Evolutionary conservation across 1,140 invertebrate genomes (phyloP).

Genomic region (Solenopsis fugax): DNA sequence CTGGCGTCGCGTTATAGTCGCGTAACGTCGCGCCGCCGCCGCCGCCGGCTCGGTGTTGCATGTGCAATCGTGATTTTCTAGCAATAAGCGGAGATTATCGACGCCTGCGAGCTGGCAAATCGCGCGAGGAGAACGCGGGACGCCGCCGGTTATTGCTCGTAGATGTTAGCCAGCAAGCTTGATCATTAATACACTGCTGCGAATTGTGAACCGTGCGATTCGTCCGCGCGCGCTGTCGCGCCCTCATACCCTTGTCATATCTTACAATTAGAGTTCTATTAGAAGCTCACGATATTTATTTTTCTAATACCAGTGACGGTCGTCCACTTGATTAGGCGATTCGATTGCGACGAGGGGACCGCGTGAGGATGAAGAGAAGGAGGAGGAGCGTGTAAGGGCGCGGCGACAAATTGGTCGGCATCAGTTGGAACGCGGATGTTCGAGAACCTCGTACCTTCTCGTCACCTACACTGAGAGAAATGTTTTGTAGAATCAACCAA

Average conservation of each 20-base stretch:
- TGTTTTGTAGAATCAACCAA: too few species aligned
- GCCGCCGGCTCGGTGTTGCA: conserved; percentile 1
- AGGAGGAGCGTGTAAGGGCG: too few species aligned
- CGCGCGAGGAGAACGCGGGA: not conserved
- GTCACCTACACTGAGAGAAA: too few species aligned
- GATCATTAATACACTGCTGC: conserved; percentile 36
- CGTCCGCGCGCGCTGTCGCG: conserved; percentile 47
- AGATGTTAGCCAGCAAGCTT: conserved; percentile 54
- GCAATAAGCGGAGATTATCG: conserved; percentile 60
- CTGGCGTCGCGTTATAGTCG: not conserved
- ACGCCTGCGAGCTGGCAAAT: conserved; percentile 23
- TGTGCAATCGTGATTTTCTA: conserved; percentile 56
- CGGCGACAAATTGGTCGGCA: not conserved
- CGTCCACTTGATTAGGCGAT: conserved; percentile 25
- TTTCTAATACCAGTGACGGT: conserved; percentile 40
- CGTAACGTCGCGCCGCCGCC: not conserved
- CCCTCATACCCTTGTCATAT: not conserved
- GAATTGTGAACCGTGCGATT: conserved; percentile 36
- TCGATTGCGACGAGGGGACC: not conserved
- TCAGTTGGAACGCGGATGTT: not conserved
- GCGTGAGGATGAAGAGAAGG: not conserved
- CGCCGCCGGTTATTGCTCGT: conserved; percentile 39
- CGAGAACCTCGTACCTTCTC: not conserved
- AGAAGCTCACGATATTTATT: conserved; percentile 43
- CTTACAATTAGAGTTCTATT: conserved; percentile 17